Evolutionary conservation across 37 sponge, comb jelly and placozoan genomes (phyloP), one percentile per base, ranked within the genome.

Genomic region (Mnemiopsis leidyi): DNA sequence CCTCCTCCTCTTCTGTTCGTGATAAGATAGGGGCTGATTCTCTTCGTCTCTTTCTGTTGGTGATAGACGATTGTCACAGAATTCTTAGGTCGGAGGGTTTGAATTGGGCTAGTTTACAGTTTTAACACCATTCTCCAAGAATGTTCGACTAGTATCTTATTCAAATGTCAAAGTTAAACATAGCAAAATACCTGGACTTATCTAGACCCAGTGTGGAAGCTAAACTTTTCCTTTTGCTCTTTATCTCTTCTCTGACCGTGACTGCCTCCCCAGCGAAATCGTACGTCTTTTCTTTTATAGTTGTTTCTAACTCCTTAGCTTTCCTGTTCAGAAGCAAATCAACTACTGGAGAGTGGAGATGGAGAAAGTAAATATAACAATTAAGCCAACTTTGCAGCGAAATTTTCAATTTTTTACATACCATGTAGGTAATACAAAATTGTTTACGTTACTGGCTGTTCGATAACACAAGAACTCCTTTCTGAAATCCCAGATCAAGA

Each of bases 231-330:
- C 90, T 35, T 40, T 85, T 85, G 25, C 61, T 40, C 40, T 40
- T 85, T 3, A 40, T 85, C 24, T 85, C 90, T 40, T 85, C 90
- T 85, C 61, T 38, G n/a, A 85, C 48, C 23, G 90, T 85, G 2
- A 96, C 95, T 93, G 94, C 94, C 82, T 96, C 97, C 88, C 97
- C 97, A 48, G 97, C 97, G 95, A 96, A 97, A 82, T 96, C 96
- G 69, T 96, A 97, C 0, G 94, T 94, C 77, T 95, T 95, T 69
- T 93, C 93, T 2, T 95, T 93, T 21, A 77, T 94, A 23, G 95
- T 93, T 21, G 94, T 95, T 61, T 83, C 76, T 25, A 85, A n/a
- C 90, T 85, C 35, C 29, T 85, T 33, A 3, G 90, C 90, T 21
- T 85, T 85, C 61, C 90, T 85, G 90, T 20, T 20, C 75, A 71